Evolutionary conservation across 1,140 invertebrate genomes (phyloP).

Genomic region (Proctacanthus coquilletti): DNA sequence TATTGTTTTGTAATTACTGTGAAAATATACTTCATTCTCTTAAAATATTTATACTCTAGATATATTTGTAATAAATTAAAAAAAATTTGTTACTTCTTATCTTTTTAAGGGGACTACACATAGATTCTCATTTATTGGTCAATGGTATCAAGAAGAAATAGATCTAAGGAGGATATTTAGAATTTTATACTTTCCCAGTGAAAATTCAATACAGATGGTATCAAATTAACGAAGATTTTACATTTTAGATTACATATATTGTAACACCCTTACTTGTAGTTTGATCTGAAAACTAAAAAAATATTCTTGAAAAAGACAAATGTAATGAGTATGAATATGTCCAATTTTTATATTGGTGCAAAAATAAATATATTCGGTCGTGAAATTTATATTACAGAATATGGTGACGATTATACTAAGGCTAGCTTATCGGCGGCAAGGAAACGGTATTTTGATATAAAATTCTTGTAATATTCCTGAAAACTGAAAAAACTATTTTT

Average conservation of each 20-base stretch:
- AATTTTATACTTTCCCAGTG: conserved; percentile 55
- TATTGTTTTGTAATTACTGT: too few species aligned
- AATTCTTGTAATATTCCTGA: neutral
- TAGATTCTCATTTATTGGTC: conserved; percentile 52
- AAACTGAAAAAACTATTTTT: conserved; percentile 14
- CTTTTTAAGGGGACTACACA: too few species aligned
- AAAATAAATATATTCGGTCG: conserved; percentile 61
- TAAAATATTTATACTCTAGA: too few species aligned
- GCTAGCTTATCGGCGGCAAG: conserved; percentile 39
- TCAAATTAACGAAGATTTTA: conserved; percentile 11
- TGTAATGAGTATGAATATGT: conserved; percentile 45
- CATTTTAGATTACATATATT: neutral
- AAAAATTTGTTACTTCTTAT: too few species aligned
- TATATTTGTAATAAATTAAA: too few species aligned
- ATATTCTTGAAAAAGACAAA: conserved; percentile 59
- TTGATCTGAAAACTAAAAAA: conserved; percentile 55
- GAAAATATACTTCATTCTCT: too few species aligned
- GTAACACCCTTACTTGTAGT: conserved; percentile 39
- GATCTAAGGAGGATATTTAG: conserved; percentile 53
- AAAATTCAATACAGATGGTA: conserved; percentile 62
- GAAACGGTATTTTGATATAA: conserved; percentile 34
- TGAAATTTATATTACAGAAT: conserved; percentile 60
- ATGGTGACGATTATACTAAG: conserved; percentile 51
- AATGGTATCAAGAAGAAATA: conserved; percentile 70
- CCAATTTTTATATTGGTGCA: conserved; percentile 61